Conservation (phyloP, 2,888 invertebrate species). For the Sacculina carcini region DNA sequence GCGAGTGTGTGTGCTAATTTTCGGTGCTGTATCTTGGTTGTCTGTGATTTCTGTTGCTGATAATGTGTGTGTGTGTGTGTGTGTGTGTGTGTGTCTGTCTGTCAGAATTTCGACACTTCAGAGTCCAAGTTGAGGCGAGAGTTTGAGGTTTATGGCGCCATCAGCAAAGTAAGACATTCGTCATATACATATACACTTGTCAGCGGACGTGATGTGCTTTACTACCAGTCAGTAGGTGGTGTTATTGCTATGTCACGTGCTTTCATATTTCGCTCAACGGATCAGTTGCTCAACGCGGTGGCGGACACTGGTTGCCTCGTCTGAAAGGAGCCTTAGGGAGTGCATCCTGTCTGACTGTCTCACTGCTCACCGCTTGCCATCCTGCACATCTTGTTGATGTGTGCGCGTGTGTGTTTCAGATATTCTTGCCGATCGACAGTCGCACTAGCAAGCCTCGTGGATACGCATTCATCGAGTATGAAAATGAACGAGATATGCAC, state of each 20-base stretch:
- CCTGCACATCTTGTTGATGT: background rate
- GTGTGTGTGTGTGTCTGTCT: conserved; percentile 16
- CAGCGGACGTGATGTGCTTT: too few relatives aligned
- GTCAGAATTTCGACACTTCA: conserved; percentile 92
- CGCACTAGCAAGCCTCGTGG: conserved; percentile 80
- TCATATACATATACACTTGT: too few relatives aligned
- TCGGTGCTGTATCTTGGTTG: background rate
- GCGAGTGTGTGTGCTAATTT: too few relatives aligned
- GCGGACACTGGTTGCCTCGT: too few relatives aligned
- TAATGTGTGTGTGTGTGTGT: background rate
- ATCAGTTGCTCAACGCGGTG: too few relatives aligned
- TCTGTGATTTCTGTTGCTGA: background rate
- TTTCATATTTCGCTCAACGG: too few relatives aligned
- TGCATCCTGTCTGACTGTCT: background rate
- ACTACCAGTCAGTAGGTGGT: too few relatives aligned
- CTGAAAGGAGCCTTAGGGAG: too few relatives aligned
- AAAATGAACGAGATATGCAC: conserved; percentile 98
- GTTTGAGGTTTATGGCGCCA: conserved; percentile 91
- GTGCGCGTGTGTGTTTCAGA: conserved; percentile 32
- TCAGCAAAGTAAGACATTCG: conserved; percentile 51
- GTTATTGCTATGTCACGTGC: too few relatives aligned
- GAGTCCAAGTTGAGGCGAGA: conserved; percentile 90
- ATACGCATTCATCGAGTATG: conserved; percentile 98
- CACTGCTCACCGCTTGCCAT: background rate
- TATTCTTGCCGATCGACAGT: conserved; percentile 60